Percentiles rank a stretch among this genome's conserved stretches.
These are phyloP conservation scores for Alauda arvensis DNA, from an alignment of 2,797 vertebrate species.

Conservation along the genomic window DNA sequence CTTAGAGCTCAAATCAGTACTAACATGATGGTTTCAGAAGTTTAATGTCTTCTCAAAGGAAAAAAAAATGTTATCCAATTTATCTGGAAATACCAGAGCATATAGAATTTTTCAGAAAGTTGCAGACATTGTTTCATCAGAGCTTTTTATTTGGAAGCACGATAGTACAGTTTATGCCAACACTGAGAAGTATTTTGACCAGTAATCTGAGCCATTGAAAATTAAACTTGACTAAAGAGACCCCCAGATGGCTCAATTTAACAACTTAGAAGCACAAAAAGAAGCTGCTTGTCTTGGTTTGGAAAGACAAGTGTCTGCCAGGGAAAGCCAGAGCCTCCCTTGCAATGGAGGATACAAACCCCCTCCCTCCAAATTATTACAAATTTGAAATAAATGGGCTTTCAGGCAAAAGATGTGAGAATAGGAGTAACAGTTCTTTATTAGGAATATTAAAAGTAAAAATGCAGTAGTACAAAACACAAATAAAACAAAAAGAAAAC, in stretches of 20 bases:
- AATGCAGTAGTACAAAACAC: background rate
- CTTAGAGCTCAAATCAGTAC: background rate
- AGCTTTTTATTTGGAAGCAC: background rate
- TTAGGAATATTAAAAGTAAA: too few species aligned
- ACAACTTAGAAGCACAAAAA: background rate
- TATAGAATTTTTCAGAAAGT: background rate
- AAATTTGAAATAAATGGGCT: background rate
- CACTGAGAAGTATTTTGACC: background rate
- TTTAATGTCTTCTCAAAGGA: background rate
- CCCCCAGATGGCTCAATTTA: background rate
- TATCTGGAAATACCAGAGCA: background rate
- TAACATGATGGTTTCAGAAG: background rate
- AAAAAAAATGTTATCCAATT: background rate
- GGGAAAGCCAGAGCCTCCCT: background rate
- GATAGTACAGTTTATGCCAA: background rate
- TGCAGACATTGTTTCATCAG: background rate
- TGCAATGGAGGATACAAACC: background rate
- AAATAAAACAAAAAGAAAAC: background rate
- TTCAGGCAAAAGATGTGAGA: background rate
- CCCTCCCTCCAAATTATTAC: background rate
- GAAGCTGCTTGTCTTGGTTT: background rate
- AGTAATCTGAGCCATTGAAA: background rate
- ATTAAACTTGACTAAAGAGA: background rate
- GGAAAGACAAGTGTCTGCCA: background rate
- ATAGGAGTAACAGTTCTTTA: background rate